Evolutionary conservation across 2,113 vertebrate species (phyloP).

Genomic region (Conger conger): DNA sequence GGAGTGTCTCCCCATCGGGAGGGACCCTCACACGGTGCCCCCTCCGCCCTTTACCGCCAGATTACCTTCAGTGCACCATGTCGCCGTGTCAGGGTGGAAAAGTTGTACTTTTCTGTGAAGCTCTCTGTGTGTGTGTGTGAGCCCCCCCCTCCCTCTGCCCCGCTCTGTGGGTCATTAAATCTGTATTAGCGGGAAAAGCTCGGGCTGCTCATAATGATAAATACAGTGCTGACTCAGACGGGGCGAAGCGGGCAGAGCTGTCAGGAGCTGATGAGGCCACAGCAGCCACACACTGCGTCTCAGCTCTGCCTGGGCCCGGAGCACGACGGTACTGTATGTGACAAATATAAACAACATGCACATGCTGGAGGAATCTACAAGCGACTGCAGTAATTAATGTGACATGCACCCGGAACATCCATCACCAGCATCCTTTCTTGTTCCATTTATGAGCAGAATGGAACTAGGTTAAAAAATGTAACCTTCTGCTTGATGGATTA

Average conservation of each 20-base stretch:
- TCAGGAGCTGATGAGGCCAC: not conserved
- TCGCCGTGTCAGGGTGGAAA: not conserved
- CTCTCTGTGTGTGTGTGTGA: not conserved
- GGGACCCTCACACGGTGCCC: not conserved
- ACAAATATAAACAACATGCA: not conserved
- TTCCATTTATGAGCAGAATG: not conserved
- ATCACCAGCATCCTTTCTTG: not conserved
- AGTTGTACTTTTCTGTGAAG: not conserved
- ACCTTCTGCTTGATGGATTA: not conserved
- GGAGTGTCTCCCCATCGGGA: not conserved
- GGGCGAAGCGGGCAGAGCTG: not conserved
- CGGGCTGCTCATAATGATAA: conserved; percentile 18
- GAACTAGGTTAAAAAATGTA: not conserved
- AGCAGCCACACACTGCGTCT: not conserved
- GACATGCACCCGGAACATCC: not conserved
- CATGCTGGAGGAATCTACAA: not conserved
- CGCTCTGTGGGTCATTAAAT: conserved; percentile 11
- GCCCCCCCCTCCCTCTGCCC: not conserved
- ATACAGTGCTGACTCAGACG: conserved; percentile 10
- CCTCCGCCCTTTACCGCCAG: not conserved
- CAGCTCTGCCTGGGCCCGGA: not conserved
- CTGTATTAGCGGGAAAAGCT: conserved; percentile 11
- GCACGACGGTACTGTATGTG: not conserved
- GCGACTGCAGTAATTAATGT: not conserved
- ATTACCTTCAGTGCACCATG: not conserved